Evolutionary conservation across 2,797 vertebrate genomes (phyloP), one percentile per base, ranked within the genome.

Genomic region (Liasis olivaceus): DNA sequence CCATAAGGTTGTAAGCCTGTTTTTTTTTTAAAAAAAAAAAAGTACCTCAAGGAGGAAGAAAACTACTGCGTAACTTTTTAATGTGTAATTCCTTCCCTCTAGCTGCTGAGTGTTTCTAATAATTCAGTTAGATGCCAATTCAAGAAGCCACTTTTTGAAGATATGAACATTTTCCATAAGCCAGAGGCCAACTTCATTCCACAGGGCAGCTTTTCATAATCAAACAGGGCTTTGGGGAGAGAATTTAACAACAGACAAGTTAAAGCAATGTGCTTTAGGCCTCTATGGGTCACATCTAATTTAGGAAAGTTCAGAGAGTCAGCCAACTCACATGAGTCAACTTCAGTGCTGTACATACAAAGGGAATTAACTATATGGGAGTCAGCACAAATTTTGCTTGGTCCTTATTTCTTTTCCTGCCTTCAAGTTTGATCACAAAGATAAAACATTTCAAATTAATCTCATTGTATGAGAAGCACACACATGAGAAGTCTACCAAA

Each of bases 121-220:
- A 90, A 93, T 90, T 51, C 92, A 92, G 88, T 84, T 93, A 51
- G 58, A 89, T 86, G 93, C 72, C 72, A 93, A 96, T 89, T 1
- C 6, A 93, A 94, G 94, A 95, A 93, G 90, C 11, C 36, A 91
- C 72, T 0, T 85, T 81, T 22, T 87, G 24, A 92, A 66, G 90
- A 86, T 94, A 0, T 88, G 91, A 93, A 28, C 84, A 2, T 92
- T 92, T 94, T 89, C 66, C n/a, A 47, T 81, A 87, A 88, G 81
- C 89, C 85, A 81, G 85, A 93, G 92, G 93, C 28, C 0, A 87
- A 91, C 69, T 93, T 92, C 4, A 84, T 36, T 28, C 42, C 90
- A 36, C 60, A 92, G 85, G 15, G 1, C 13, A 60, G 28, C 20
- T 31, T 2, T 91, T 0, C 72, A 86, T 3, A 91, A 17, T 15